Conservation (phyloP, 2,888 invertebrate species). For the Micoletzkya japonica region DNA sequence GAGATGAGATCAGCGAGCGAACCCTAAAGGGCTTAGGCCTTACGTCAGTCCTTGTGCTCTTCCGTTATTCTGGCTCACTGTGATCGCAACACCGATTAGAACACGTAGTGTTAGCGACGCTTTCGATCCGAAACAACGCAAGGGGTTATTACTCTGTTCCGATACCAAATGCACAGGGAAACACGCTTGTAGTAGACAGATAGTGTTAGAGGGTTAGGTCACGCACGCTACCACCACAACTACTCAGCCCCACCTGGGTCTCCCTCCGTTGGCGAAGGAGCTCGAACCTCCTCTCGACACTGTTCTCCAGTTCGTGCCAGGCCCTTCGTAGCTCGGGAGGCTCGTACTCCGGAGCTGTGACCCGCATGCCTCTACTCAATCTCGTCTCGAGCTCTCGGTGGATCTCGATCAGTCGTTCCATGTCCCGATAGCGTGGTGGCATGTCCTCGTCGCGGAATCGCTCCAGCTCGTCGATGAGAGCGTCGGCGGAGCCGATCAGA, state of each 20-base stretch:
- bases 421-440: conserved; percentile 85
- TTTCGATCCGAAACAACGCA: too few relatives aligned
- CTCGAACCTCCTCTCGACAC: conserved; percentile 50
- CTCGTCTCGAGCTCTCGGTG: conserved; percentile 70
- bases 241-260: conserved; percentile 38
- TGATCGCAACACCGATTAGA: background rate
- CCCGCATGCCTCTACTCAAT: conserved; percentile 39
- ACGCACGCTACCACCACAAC: background rate
- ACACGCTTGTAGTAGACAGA: background rate
- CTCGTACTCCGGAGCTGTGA: conserved; percentile 60
- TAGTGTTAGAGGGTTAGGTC: background rate
- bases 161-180: background rate
- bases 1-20: conserved; percentile 54
- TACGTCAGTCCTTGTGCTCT: background rate
- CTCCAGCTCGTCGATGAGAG: conserved; percentile 81
- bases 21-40: conserved; percentile 35
- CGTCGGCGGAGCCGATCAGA: conserved; percentile 44
- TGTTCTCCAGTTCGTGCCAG: conserved; percentile 63
- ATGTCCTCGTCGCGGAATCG: conserved; percentile 92
- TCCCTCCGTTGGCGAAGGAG: conserved; percentile 41
- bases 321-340: conserved; percentile 64
- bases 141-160: background rate
- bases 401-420: conserved; percentile 82
- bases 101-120: too few relatives aligned
- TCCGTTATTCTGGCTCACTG: background rate